Evolutionary conservation across 2,797 vertebrate genomes (phyloP).

Genomic region (Crenuchus spilurus): DNA sequence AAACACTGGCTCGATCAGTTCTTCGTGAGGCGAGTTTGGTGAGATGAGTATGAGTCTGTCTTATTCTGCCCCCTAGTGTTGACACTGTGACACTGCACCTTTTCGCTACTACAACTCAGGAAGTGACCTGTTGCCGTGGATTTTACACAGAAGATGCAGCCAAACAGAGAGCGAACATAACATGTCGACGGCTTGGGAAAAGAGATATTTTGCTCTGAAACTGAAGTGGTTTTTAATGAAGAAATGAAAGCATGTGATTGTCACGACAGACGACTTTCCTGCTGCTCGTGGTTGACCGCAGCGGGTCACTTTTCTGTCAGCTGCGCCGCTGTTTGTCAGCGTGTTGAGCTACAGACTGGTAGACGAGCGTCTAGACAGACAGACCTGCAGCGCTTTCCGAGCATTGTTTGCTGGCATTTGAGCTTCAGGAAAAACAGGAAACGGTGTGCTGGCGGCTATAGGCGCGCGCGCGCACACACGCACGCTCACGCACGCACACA

Average conservation of each 20-base stretch:
- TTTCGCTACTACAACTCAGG: neutral
- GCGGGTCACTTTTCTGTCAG: conserved; percentile 15
- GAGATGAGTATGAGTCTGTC: neutral
- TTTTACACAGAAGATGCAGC: neutral
- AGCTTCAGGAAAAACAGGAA: conserved; percentile 78
- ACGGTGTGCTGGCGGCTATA: conserved; percentile 45
- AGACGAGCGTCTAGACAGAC: conserved; percentile 73
- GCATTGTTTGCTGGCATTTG: conserved; percentile 77
- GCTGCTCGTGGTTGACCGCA: neutral
- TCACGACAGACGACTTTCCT: conserved; percentile 4
- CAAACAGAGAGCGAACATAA: neutral
- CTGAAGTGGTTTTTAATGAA: neutral
- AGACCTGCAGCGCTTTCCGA: conserved; percentile 68
- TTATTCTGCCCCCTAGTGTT: conserved; percentile 40
- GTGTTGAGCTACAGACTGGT: conserved; percentile 47
- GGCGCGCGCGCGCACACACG: neutral
- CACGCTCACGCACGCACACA: neutral
- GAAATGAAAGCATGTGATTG: conserved; percentile 3
- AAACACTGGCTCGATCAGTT: neutral
- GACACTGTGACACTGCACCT: neutral
- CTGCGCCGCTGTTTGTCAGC: neutral
- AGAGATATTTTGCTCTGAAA: neutral
- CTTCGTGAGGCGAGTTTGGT: neutral
- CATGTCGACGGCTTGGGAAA: neutral
- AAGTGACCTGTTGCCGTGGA: neutral